phyloP scores from a whole-genome alignment of 2,797 vertebrate genomes.

The Anguilla marmorata region DNA sequence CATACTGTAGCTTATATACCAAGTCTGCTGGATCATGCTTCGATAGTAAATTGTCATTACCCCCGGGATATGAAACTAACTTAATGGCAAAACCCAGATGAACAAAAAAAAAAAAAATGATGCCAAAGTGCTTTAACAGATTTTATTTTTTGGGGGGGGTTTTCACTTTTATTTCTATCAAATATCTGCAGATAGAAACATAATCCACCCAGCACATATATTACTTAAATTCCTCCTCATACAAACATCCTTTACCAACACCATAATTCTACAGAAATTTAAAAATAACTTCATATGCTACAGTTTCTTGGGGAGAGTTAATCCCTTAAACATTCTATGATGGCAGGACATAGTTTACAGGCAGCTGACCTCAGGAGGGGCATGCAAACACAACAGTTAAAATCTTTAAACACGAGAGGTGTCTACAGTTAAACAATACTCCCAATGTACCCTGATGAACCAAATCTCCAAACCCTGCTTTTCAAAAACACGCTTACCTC shows the following conservation, averaged over 20 bases:
- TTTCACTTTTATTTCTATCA: neutral
- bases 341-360: neutral
- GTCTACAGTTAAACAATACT: constrained; percentile 16
- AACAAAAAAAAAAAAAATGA: neutral
- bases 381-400: constrained; percentile 24
- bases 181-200: neutral
- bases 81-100: neutral
- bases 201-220: neutral
- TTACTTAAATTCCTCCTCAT: neutral
- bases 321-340: constrained; percentile 9
- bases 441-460: constrained; percentile 15
- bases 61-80: neutral
- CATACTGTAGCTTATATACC: neutral
- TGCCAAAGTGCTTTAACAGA: neutral
- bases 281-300: constrained; percentile 14
- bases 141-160: constrained; percentile 15
- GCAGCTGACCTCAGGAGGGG: neutral
- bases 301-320: neutral
- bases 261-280: constrained; percentile 11
- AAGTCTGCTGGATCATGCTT: neutral
- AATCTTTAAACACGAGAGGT: constrained; percentile 17
- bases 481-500: neutral
- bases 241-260: neutral
- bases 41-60: neutral
- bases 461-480: constrained; percentile 14